phyloP scores from a whole-genome alignment of 2,797 vertebrate genomes.

The Staurois parvus region DNA sequence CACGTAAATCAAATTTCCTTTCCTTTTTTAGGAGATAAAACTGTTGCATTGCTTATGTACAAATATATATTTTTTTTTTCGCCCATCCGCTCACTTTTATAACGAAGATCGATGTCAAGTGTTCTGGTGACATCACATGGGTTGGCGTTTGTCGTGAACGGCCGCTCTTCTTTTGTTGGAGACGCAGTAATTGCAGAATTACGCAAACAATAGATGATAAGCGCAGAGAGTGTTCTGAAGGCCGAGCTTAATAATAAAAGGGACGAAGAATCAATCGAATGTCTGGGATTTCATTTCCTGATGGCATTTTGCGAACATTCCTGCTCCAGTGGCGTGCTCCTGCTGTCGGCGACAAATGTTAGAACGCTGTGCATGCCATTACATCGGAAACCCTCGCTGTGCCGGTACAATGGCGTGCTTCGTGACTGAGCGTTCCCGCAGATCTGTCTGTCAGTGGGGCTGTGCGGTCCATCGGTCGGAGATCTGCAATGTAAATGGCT shows the following conservation, averaged over 20 bases:
- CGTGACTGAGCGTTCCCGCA: too few relatives aligned
- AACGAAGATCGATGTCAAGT: too few relatives aligned
- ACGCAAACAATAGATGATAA: conserved; percentile 13
- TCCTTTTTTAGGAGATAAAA: too few relatives aligned
- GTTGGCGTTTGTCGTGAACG: too few relatives aligned
- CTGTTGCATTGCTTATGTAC: too few relatives aligned
- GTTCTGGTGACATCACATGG: too few relatives aligned
- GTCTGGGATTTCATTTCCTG: conserved; percentile 58
- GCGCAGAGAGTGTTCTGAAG: conserved; percentile 52
- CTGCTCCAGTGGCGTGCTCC: not conserved
- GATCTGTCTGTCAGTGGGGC: too few relatives aligned
- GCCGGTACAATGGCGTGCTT: not conserved
- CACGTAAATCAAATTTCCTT: too few relatives aligned
- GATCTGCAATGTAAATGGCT: too few relatives aligned
- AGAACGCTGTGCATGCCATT: not conserved
- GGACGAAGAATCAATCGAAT: conserved; percentile 53
- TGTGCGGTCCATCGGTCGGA: too few relatives aligned
- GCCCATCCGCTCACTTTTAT: too few relatives aligned
- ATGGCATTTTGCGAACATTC: conserved; percentile 39
- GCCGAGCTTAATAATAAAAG: conserved; percentile 49
- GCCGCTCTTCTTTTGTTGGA: not conserved
- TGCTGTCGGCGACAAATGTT: not conserved
- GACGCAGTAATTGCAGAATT: conserved; percentile 38
- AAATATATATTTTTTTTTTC: too few relatives aligned
- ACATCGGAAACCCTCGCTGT: conserved; percentile 18